These are phyloP conservation scores for Micropoecilia bifurca DNA, from an alignment of 2,797 vertebrate genomes.

Conservation along the genomic window DNA sequence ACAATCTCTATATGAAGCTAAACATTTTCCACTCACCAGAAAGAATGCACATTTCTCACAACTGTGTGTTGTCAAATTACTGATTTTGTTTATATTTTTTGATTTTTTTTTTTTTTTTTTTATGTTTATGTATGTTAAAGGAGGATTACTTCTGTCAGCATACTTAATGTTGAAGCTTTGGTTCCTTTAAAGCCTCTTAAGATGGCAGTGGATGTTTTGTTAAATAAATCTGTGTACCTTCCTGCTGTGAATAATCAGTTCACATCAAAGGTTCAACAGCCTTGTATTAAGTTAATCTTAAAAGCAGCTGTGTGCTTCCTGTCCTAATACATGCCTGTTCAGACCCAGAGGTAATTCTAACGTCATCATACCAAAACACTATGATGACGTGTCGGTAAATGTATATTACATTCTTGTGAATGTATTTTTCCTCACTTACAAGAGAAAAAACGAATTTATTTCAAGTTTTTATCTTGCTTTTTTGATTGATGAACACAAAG, in stretches of 20 bases:
- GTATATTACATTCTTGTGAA: not conserved
- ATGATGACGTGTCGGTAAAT: no score
- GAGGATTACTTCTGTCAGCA: not conserved
- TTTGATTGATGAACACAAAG: not conserved
- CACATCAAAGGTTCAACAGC: not conserved
- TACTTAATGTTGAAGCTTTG: not conserved
- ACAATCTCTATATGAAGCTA: not conserved
- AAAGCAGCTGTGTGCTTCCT: not conserved
- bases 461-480: not conserved
- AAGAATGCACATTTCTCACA: not conserved
- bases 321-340: not conserved
- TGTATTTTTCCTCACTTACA: not conserved
- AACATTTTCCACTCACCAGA: not conserved
- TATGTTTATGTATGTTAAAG: not conserved
- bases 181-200: not conserved
- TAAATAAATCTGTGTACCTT: not conserved
- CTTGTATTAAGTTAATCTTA: not conserved
- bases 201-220: not conserved
- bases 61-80: not conserved
- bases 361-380: no score
- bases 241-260: not conserved
- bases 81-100: not conserved
- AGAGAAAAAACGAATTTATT: no score
- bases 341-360: not conserved
- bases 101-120: not conserved